Percentiles rank a stretch among this genome's conserved stretches.
Conservation (phyloP, 2,888 invertebrate genomes). For the Dioctria linearis region DNA sequence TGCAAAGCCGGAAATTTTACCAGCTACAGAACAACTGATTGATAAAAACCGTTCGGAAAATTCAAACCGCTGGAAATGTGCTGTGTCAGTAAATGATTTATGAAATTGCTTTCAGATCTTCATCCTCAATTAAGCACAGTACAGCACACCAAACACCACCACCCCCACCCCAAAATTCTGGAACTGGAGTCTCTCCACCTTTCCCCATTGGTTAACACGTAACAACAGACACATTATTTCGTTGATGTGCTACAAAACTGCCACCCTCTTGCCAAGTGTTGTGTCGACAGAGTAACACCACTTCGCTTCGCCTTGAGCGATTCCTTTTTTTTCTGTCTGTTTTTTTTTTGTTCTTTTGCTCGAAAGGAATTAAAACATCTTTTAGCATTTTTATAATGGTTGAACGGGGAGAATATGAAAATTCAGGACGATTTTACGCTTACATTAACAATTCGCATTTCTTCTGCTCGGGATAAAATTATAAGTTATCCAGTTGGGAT, state of each 20-base stretch:
- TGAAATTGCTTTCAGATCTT: constrained; percentile 67
- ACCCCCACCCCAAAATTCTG: neutral
- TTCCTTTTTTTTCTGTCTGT: constrained; percentile 18
- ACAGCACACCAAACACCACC: constrained; percentile 20
- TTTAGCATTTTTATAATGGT: constrained; percentile 1
- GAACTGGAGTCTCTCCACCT: neutral
- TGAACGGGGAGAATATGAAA: neutral
- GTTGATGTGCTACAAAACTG: neutral
- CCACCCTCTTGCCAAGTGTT: constrained; percentile 25
- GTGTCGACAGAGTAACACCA: constrained; percentile 23
- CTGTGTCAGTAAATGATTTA: constrained; percentile 68
- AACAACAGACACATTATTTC: constrained; percentile 24
- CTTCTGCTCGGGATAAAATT: too few relatives aligned
- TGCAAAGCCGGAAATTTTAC: constrained; percentile 43
- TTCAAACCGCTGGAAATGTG: constrained; percentile 51
- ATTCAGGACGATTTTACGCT: constrained; percentile 28
- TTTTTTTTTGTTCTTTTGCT: constrained; percentile 17
- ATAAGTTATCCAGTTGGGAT: too few relatives aligned
- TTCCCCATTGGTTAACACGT: neutral
- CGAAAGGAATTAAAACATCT: constrained; percentile 31
- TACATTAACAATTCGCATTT: constrained; percentile 23
- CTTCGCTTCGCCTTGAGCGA: constrained; percentile 28
- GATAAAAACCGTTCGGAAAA: constrained; percentile 42
- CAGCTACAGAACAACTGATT: constrained; percentile 45
- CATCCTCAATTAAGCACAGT: constrained; percentile 63